Percentiles rank a stretch among this genome's conserved stretches.
These are phyloP conservation scores for Tuberolachnus salignus DNA, from an alignment of 2,888 invertebrate genomes.

Conservation along the genomic window DNA sequence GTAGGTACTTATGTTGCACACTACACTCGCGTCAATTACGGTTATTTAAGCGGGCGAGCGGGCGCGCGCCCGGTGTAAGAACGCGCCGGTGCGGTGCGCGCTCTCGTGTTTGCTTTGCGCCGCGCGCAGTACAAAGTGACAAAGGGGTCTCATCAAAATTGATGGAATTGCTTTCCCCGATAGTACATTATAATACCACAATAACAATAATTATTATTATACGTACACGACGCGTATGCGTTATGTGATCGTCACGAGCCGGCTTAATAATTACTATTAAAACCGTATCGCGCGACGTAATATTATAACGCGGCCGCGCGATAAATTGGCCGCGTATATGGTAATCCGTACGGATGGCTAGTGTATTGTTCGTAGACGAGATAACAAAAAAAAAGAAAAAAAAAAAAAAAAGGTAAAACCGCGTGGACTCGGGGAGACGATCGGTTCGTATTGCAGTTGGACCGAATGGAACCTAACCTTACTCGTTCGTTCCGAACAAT, in stretches of 20 bases:
- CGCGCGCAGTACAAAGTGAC: slow-evolving; percentile 24
- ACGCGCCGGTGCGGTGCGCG: too few species aligned
- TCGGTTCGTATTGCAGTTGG: too few species aligned
- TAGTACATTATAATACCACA: slow-evolving; percentile 10
- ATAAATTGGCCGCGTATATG: background rate
- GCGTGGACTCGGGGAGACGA: too few species aligned
- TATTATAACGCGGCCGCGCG: background rate
- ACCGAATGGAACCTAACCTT: too few species aligned
- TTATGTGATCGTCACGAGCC: background rate
- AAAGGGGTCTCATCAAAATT: slow-evolving; percentile 34
- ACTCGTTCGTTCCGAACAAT: too few species aligned
- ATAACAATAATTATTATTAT: slow-evolving; percentile 42
- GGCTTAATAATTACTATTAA: slow-evolving; percentile 5
- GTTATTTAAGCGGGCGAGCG: slow-evolving; percentile 14
- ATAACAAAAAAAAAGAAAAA: too few species aligned
- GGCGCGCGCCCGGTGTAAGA: too few species aligned
- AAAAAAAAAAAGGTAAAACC: too few species aligned
- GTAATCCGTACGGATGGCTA: too few species aligned
- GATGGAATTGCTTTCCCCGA: slow-evolving; percentile 48
- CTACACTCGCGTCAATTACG: slow-evolving; percentile 39
- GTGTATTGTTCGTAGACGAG: too few species aligned
- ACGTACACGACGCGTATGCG: slow-evolving; percentile 22
- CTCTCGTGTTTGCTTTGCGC: slow-evolving; percentile 45
- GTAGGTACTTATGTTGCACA: background rate
- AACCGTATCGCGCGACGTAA: background rate